These are phyloP conservation scores for Lamellibrachia satsuma DNA, from an alignment of 2,888 invertebrate species.

Conservation along the genomic window DNA sequence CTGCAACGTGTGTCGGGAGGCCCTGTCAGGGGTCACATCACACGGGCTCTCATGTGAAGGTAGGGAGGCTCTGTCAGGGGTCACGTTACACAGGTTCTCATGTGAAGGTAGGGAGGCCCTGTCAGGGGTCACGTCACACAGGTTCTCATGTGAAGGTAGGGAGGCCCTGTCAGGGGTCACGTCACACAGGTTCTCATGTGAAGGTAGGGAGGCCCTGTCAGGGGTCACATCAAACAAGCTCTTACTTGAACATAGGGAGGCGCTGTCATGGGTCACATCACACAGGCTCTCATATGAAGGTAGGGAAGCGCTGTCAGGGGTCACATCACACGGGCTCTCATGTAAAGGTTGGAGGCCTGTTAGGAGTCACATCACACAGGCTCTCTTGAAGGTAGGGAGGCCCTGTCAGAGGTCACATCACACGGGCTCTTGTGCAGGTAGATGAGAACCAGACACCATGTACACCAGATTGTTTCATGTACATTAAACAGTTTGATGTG, in stretches of 20 bases:
- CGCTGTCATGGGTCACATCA: slow-evolving; percentile 84
- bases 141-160: slow-evolving; percentile 68
- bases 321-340: slow-evolving; percentile 71
- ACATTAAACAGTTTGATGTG: too few species aligned
- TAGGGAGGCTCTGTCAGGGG: slow-evolving; percentile 66
- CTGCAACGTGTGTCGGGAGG: slow-evolving; percentile 96
- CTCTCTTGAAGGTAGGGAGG: background rate
- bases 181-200: slow-evolving; percentile 33
- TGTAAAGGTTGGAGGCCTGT: slow-evolving; percentile 29
- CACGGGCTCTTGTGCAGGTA: slow-evolving; percentile 29
- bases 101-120: slow-evolving; percentile 27
- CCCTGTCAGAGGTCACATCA: slow-evolving; percentile 74
- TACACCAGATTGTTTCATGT: too few species aligned
- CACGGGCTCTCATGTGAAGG: slow-evolving; percentile 35
- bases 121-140: slow-evolving; percentile 74
- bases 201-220: slow-evolving; percentile 83
- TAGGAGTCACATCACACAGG: slow-evolving; percentile 74
- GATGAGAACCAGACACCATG: too few species aligned
- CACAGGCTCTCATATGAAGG: slow-evolving; percentile 62
- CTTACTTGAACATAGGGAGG: slow-evolving; percentile 73
- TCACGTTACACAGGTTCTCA: slow-evolving; percentile 70
- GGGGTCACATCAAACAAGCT: slow-evolving; percentile 76
- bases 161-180: slow-evolving; percentile 92
- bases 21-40: slow-evolving; percentile 84
- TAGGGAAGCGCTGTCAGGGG: slow-evolving; percentile 88